Evolutionary conservation across 30 jellyfish, hydroid and myxozoan species (phyloP).

Genomic region (Mastigias papua): DNA sequence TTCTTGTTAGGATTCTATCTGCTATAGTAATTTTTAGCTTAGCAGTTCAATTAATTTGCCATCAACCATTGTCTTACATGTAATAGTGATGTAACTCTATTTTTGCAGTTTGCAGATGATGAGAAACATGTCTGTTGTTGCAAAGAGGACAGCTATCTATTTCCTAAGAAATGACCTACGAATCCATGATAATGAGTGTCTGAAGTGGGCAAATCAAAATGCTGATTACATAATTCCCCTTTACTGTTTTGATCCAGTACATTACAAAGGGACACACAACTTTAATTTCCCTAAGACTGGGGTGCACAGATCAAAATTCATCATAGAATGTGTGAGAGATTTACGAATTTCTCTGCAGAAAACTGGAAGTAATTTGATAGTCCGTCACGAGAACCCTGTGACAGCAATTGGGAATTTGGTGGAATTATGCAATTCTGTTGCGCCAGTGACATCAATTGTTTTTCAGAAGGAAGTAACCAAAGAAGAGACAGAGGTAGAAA

Average conservation of each 20-base stretch:
- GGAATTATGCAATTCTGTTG: conserved; percentile 45
- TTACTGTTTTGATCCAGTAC: conserved; percentile 79
- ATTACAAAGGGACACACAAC: conserved; percentile 60
- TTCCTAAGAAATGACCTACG: conserved; percentile 72
- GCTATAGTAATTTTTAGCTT: too few species aligned
- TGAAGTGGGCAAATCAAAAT: conserved; percentile 60
- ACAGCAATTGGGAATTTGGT: conserved; percentile 39
- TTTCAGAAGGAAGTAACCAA: conserved; percentile 70
- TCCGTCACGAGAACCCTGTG: conserved; percentile 52
- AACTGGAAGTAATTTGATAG: conserved; percentile 56
- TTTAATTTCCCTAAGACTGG: conserved; percentile 73
- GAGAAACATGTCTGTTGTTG: conserved; percentile 1
- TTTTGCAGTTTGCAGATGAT: background rate
- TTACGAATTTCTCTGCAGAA: conserved; percentile 34
- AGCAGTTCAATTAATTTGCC: too few species aligned
- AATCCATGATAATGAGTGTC: conserved; percentile 74
- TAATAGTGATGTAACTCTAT: too few species aligned
- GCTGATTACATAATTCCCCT: conserved; percentile 59
- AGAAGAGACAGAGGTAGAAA: conserved; percentile 73
- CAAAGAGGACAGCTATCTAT: conserved; percentile 54
- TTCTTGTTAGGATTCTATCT: too few species aligned
- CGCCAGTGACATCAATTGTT: conserved; percentile 70
- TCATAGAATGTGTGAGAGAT: conserved; percentile 55
- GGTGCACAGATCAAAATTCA: conserved; percentile 50
- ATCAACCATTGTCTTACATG: too few species aligned